Conservation (phyloP, 1,140 invertebrate species). For the Pseudomyrmex sp. region DNA sequence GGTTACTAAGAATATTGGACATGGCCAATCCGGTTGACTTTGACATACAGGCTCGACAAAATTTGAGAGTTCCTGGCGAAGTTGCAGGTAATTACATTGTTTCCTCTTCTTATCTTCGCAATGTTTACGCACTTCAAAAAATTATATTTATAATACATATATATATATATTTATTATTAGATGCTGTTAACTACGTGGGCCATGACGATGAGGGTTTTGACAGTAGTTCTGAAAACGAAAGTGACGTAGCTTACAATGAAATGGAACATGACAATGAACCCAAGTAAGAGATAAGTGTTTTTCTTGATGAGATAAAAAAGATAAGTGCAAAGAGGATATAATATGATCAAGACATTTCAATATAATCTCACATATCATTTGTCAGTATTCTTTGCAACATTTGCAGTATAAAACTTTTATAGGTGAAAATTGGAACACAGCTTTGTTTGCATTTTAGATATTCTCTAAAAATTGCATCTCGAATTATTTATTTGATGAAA, state of each 20-base stretch:
- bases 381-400: constrained; percentile 16
- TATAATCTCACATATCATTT: constrained; percentile 56
- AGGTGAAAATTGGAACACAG: constrained; percentile 43
- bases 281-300: background rate
- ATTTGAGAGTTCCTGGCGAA: constrained; percentile 17
- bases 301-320: constrained; percentile 10
- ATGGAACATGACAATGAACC: constrained; percentile 28
- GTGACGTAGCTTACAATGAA: constrained; percentile 60
- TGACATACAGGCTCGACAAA: constrained; percentile 45
- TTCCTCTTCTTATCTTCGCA: background rate
- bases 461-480: background rate
- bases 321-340: background rate
- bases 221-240: constrained; percentile 67
- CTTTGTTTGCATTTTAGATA: background rate
- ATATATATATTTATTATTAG: constrained; percentile 31
- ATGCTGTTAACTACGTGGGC: constrained; percentile 52
- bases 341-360: constrained; percentile 43
- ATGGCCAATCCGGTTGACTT: constrained; percentile 65
- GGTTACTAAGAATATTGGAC: constrained; percentile 78
- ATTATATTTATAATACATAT: constrained; percentile 29
- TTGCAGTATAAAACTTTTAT: background rate
- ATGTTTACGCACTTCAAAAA: background rate
- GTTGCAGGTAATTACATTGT: constrained; percentile 41
- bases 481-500: constrained; percentile 1
- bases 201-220: constrained; percentile 75